Percentiles rank a stretch among this genome's conserved stretches.
These are phyloP conservation scores for Scytalopus superciliaris DNA, from an alignment of 2,113 vertebrate species.

Conservation along the genomic window DNA sequence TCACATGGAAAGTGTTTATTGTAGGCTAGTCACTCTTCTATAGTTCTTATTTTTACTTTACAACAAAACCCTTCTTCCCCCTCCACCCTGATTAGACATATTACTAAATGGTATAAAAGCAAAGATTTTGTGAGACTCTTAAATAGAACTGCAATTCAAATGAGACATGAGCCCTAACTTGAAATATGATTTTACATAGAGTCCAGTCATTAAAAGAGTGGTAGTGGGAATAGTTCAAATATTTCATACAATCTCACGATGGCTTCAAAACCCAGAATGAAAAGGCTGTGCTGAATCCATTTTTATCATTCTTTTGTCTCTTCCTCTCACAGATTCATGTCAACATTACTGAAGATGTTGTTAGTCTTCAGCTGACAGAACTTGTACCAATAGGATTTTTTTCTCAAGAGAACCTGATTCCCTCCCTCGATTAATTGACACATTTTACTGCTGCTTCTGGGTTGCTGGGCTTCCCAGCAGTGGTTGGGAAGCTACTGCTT, in stretches of 20 bases:
- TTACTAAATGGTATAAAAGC: neutral
- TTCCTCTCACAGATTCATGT: neutral
- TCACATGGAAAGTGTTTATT: neutral
- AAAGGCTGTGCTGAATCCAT: neutral
- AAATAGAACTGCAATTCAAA: neutral
- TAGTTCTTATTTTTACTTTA: neutral
- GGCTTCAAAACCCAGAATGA: neutral
- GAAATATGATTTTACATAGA: neutral
- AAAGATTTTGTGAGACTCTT: neutral
- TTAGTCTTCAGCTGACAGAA: neutral
- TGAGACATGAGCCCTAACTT: neutral
- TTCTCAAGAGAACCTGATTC: neutral
- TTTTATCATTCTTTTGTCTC: neutral
- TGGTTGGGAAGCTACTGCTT: neutral
- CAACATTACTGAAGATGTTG: neutral
- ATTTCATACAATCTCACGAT: neutral
- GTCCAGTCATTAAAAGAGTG: neutral
- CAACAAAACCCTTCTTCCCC: fast-evolving
- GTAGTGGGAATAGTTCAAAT: neutral
- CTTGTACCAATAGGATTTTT: neutral
- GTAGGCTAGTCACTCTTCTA: neutral
- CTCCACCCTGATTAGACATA: neutral
- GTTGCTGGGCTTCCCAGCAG: neutral
- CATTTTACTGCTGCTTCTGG: neutral
- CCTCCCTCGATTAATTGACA: neutral